phyloP scores from a whole-genome alignment of 2,113 vertebrate genomes.

The Arothron firmamentum region DNA sequence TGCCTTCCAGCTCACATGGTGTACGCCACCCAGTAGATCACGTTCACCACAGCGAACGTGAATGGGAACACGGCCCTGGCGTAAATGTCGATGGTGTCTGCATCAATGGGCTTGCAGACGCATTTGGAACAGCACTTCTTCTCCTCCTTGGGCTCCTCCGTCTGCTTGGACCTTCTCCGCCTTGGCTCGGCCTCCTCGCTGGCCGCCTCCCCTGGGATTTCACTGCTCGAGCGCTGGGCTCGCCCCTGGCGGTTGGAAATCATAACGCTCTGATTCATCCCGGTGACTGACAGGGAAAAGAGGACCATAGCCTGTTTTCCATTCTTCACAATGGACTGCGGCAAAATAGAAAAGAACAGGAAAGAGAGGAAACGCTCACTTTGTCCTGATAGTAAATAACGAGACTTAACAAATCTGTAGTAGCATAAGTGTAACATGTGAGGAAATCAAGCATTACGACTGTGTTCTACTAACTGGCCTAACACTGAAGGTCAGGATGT shows the following conservation, averaged over 20 bases:
- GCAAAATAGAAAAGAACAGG: background rate
- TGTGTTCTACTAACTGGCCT: too few relatives aligned
- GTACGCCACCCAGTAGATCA: conserved; percentile 97
- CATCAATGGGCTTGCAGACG: conserved; percentile 89
- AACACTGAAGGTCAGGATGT: too few relatives aligned
- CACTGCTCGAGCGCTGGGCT: conserved; percentile 63
- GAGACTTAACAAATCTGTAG: too few relatives aligned
- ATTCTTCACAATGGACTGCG: conserved; percentile 88
- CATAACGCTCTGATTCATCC: conserved; percentile 85
- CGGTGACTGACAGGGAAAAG: conserved; percentile 90
- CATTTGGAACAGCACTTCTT: conserved; percentile 83
- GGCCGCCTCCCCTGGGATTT: conserved; percentile 71
- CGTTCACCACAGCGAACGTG: conserved; percentile 92
- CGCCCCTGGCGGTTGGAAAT: conserved; percentile 80
- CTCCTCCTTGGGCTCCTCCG: conserved; percentile 55
- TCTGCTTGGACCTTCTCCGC: conserved; percentile 66
- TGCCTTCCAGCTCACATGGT: conserved; percentile 78
- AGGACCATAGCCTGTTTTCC: conserved; percentile 90
- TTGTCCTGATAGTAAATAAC: too few relatives aligned
- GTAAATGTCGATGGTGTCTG: conserved; percentile 95
- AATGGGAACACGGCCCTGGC: conserved; percentile 93
- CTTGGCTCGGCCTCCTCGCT: conserved; percentile 77
- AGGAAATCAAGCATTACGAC: too few relatives aligned
- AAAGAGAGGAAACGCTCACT: background rate
- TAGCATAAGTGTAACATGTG: too few relatives aligned